Percentiles rank a stretch among this genome's conserved stretches.
Evolutionary conservation across 1,140 invertebrate genomes (phyloP).

Genomic region (Linepithema humile): DNA sequence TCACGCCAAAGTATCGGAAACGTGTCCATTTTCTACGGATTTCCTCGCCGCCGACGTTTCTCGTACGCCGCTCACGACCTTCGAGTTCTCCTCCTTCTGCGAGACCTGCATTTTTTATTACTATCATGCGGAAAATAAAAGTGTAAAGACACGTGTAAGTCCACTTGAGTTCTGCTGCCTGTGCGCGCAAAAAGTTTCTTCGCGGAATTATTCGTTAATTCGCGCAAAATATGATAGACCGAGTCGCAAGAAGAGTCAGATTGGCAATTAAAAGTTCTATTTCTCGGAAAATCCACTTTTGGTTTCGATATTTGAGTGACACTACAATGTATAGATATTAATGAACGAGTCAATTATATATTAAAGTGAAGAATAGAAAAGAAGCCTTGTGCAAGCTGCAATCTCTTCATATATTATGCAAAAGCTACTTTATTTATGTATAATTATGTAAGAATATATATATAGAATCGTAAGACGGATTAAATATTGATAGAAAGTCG

Average conservation of each 20-base stretch:
- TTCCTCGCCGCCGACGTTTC: background rate
- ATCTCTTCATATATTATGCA: no score
- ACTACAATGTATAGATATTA: background rate
- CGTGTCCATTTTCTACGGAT: conserved; percentile 51
- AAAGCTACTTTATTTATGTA: no score
- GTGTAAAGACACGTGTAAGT: background rate
- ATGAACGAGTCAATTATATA: background rate
- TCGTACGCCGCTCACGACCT: conserved; percentile 24
- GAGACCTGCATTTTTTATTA: conserved; percentile 33
- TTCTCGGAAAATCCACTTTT: background rate
- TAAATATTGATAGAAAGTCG: no score
- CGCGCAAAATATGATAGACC: background rate
- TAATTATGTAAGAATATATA: no score
- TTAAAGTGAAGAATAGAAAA: background rate
- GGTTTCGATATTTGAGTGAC: background rate
- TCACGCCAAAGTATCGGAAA: conserved; percentile 46
- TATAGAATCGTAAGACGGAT: no score
- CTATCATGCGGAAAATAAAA: conserved; percentile 4
- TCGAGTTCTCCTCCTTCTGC: conserved; percentile 23
- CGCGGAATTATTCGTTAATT: background rate
- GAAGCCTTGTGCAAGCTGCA: no score
- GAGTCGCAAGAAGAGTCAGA: background rate
- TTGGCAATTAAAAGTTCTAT: background rate
- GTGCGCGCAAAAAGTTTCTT: background rate
- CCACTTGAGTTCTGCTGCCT: background rate